These are phyloP conservation scores for Dendrolimus houi DNA, from an alignment of 2,888 invertebrate genomes.

Conservation along the genomic window DNA sequence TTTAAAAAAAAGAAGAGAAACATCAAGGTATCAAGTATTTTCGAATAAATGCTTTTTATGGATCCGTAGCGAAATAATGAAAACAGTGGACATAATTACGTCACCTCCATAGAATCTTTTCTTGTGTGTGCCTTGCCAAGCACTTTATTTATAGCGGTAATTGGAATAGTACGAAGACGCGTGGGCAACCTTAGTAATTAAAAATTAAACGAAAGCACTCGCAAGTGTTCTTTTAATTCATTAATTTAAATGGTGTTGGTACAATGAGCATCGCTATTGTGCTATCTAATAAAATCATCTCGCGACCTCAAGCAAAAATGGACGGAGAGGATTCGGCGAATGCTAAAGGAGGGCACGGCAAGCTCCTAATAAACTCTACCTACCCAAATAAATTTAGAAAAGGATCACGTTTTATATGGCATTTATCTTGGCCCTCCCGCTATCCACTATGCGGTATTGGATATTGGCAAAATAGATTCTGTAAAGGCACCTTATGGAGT, in stretches of 20 bases:
- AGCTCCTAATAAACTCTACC: slow-evolving; percentile 19
- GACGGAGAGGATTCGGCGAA: background rate
- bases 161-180: too few relatives aligned
- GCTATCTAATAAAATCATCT: background rate
- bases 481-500: slow-evolving; percentile 17
- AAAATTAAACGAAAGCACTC: too few relatives aligned
- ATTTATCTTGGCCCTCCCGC: slow-evolving; percentile 17
- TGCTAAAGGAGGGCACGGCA: slow-evolving; percentile 1
- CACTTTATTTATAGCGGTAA: too few relatives aligned
- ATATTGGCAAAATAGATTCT: slow-evolving; percentile 19
- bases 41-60: too few relatives aligned
- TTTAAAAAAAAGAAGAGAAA: too few relatives aligned
- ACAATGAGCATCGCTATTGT: background rate
- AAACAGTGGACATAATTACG: too few relatives aligned
- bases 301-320: background rate
- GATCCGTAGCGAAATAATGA: too few relatives aligned
- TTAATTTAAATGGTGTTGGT: background rate
- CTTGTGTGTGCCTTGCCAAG: too few relatives aligned
- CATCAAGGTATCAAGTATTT: too few relatives aligned
- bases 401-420: slow-evolving; percentile 23
- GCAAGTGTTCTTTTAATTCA: background rate
- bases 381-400: slow-evolving; percentile 24
- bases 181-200: too few relatives aligned
- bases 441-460: slow-evolving; percentile 16
- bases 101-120: too few relatives aligned